Percentiles rank a stretch among this genome's conserved stretches.
Evolutionary conservation across 2,113 vertebrate species (phyloP).

Genomic region (Isurus oxyrinchus): DNA sequence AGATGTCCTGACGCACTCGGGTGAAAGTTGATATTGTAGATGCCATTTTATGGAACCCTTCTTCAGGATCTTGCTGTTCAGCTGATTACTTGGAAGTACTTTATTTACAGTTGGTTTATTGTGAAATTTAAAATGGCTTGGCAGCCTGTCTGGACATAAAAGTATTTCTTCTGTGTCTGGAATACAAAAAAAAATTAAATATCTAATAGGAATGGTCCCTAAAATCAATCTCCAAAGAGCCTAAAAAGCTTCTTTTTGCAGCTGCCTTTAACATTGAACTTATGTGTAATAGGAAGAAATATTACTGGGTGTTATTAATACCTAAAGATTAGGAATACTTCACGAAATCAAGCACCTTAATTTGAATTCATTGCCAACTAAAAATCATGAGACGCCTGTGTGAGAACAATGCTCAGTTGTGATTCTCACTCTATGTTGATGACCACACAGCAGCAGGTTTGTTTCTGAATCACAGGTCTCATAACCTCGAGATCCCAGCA

Average conservation of each 20-base stretch:
- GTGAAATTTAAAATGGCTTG: not conserved
- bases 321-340: not conserved
- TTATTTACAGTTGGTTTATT: not conserved
- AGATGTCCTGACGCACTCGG: not conserved
- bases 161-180: not conserved
- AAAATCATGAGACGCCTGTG: too few relatives aligned
- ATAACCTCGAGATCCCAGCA: too few relatives aligned
- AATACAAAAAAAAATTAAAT: not conserved
- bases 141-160: not conserved
- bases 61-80: not conserved
- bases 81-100: not conserved
- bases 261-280: not conserved
- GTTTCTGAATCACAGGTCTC: too few relatives aligned
- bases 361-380: not conserved
- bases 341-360: not conserved
- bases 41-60: not conserved
- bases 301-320: not conserved
- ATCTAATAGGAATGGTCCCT: not conserved
- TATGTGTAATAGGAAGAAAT: not conserved
- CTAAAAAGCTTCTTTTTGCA: not conserved
- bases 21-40: too few relatives aligned
- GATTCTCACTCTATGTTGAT: too few relatives aligned
- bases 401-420: too few relatives aligned
- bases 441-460: too few relatives aligned
- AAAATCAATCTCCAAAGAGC: not conserved